Base-by-base conservation (phyloP, 2,113 vertebrate species). In the Grantiella picta region DNA sequence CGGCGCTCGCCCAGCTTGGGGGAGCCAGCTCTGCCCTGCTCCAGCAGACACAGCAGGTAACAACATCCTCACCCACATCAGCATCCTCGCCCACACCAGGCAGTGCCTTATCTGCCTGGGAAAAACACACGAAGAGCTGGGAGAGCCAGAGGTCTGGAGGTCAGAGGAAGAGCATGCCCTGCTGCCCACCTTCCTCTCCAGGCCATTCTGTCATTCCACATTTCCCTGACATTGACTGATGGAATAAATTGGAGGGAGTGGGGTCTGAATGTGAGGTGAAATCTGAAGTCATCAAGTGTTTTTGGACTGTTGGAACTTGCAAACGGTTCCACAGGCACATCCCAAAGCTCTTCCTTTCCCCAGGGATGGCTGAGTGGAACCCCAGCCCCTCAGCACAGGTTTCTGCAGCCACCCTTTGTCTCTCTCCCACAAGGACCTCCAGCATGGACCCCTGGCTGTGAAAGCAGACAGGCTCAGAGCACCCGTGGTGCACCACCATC, bases 401-500 rank as follows among this genome's bases (percentile, higher is more conserved):
- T 49, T 80, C 61, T 95, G 56, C 66, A 33, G 49, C 53, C 16
- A 2, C 19, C 45, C 22, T 71, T 86, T 92, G 21, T 87, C 19
- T 94, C 72, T 89, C 70, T 89, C 54, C 76, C 82, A 49, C 22
- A 22, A 98, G 98, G 97, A 98, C 27, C 68, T 75, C 28, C 97
- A 95, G 82, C 42, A 49, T 11, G 12, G 47, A 49, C 96, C 94
- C 3, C 40, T 93, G 54, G 36, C 94, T 10, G 17, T 92, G 82
- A 96, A 85, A 90, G 76, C 97, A 31, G 97, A 97, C n/a, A 98
- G 95, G 89, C 84, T 89, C 27, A 96, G 94, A 81, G 97, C 69
- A 8, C 73, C 97, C 8, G 92, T 93, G 0, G 97, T 99, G 75
- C 98, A 98, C 86, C 99, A 99, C 91, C 98, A 99, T 81, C 98